Base-by-base conservation (phyloP, 2,113 vertebrate genomes). In the Eudorcas thomsonii region DNA sequence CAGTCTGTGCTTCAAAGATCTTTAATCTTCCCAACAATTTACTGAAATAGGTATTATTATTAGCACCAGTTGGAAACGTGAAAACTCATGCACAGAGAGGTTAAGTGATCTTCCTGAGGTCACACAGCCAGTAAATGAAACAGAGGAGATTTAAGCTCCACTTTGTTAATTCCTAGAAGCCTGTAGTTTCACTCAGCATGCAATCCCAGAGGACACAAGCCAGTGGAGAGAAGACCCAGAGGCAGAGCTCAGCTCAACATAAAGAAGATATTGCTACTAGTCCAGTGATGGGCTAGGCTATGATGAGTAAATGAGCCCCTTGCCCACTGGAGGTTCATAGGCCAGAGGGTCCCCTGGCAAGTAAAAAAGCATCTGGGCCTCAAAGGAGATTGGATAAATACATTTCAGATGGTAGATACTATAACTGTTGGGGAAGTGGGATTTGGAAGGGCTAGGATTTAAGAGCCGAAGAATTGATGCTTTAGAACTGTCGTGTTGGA, bases 51-150 rank as follows among this genome's bases (percentile, higher is more conserved):
- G 81, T 78, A 90, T 96, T 77, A 96, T 87, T 81, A 87, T 90
- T 87, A 81, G 48, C 84, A 60, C 39, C 2, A 0, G 30, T 88
- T 91, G 1, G 3, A 85, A 86, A 71, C 4, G 23, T 94, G 94
- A 95, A 87, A 90, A 89, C 50, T 39, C 81, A 12, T 36, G 85
- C 77, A 93, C 88, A 74, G 95, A 94, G 88, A 91, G 88, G 94
- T 88, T 96, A 64, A 90, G 81, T 96, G 90, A 94, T 92, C 85
- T 95, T 94, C 91, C 59, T 83, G 88, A 97, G 96, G 74, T 92
- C 96, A 97, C 96, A 97, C 81, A 95, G 97, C 88, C 62, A 84
- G 93, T 82, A 88, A 94, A 90, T 88, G 59, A 97, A 54, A 64
- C 33, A 77, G 60, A 64, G 60, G 95, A 50, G 91, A 96, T 84